Percentiles rank a stretch among this genome's conserved stretches.
Conservation (phyloP, 2,888 invertebrate genomes). For the Eilema griseolum region DNA sequence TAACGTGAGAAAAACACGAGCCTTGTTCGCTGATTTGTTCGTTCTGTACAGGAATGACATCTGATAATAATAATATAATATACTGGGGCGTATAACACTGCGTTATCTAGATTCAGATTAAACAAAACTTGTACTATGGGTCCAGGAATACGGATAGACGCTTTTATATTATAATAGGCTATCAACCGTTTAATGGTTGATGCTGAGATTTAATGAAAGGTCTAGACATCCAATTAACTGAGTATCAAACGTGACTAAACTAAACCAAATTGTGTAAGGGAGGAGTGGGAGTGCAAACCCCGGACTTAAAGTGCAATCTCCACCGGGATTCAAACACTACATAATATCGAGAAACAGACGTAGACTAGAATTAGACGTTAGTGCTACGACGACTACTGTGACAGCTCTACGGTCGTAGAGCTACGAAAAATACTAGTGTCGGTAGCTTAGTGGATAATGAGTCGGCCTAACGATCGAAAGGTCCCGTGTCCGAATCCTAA, state of each 20-base stretch:
- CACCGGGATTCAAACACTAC: not conserved
- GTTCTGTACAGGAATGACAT: slow-evolving; percentile 7
- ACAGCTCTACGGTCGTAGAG: slow-evolving; percentile 37
- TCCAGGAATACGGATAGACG: no score
- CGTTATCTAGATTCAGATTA: not conserved
- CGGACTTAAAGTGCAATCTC: no score
- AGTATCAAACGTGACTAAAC: no score
- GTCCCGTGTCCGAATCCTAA: no score
- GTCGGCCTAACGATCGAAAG: no score
- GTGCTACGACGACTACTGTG: slow-evolving; percentile 42
- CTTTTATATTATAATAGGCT: no score
- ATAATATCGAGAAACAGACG: not conserved
- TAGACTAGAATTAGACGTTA: not conserved
- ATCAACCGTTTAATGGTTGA: no score
- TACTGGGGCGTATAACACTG: not conserved
- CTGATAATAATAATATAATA: not conserved
- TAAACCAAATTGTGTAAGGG: no score
- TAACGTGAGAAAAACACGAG: slow-evolving; percentile 14
- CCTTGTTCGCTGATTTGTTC: not conserved
- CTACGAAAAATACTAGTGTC: slow-evolving; percentile 23
- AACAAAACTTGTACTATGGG: not conserved
- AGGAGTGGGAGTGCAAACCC: no score
- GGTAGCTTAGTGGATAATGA: no score
- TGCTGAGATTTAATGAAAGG: no score
- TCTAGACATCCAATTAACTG: no score